Conservation (phyloP, 2,888 invertebrate species). For the Phania funesta region DNA sequence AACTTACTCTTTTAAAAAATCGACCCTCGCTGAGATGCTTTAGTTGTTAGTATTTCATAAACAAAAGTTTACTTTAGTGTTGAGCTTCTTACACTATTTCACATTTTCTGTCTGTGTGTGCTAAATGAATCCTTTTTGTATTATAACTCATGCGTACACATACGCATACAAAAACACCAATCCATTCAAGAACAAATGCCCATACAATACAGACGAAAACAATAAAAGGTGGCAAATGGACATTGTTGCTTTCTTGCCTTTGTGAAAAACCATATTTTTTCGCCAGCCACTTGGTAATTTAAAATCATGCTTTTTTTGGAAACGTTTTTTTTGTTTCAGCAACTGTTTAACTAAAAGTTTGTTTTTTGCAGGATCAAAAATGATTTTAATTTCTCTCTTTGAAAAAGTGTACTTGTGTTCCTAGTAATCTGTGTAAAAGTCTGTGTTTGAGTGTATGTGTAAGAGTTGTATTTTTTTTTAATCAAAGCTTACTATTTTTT, state of each 20-base stretch:
- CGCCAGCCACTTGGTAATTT: conserved; percentile 40
- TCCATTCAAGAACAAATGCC: no score
- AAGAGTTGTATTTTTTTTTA: conserved; percentile 20
- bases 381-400: conserved; percentile 54
- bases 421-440: neutral
- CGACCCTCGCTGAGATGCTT: conserved; percentile 24
- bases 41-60: conserved; percentile 45
- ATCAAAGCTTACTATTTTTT: conserved; percentile 3
- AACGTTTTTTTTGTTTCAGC: conserved; percentile 17
- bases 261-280: conserved; percentile 4
- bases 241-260: conserved; percentile 46
- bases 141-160: conserved; percentile 12
- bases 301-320: conserved; percentile 42
- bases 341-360: conserved; percentile 50
- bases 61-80: conserved; percentile 42
- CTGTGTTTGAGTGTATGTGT: neutral
- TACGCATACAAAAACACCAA: conserved; percentile 3
- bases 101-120: conserved; percentile 14
- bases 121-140: conserved; percentile 26
- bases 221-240: conserved; percentile 58
- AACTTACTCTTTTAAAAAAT: no score
- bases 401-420: neutral
- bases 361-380: conserved; percentile 13
- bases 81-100: conserved; percentile 25
- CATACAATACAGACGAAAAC: conserved; percentile 1